phyloP scores from a whole-genome alignment of 2,113 vertebrate species.

The Struthio camelus region DNA sequence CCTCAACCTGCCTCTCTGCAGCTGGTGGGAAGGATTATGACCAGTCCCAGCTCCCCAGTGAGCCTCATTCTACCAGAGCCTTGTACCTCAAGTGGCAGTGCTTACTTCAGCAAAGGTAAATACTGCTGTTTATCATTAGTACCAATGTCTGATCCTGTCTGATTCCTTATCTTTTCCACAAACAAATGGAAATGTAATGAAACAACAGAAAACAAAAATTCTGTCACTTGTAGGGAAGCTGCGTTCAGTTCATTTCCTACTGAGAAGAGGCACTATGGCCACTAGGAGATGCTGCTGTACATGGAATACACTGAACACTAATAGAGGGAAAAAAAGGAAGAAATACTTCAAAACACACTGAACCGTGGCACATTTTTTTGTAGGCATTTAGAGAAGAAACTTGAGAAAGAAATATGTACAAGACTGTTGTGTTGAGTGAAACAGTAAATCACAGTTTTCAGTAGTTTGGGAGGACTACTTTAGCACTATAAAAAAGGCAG shows the following conservation, averaged over 20 bases:
- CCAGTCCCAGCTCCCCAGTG: not conserved
- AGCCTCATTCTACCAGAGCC: too few relatives aligned
- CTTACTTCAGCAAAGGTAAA: not conserved
- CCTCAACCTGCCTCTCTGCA: not conserved
- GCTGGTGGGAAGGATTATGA: not conserved
- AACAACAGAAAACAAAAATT: not conserved
- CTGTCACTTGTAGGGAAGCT: not conserved
- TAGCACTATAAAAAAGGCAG: not conserved
- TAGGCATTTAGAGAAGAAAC: not conserved
- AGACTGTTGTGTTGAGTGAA: slow-evolving; percentile 9
- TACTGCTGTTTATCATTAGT: not conserved
- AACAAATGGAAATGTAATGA: fast-evolving
- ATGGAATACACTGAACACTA: not conserved
- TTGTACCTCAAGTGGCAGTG: not conserved
- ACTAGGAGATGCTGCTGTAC: slow-evolving; percentile 69
- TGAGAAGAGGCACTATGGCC: not conserved
- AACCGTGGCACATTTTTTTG: not conserved
- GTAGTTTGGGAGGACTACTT: slow-evolving; percentile 1
- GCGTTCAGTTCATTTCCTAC: fast-evolving
- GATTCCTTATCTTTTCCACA: not conserved
- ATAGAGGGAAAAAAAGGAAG: not conserved
- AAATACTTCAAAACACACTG: not conserved
- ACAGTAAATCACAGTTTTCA: slow-evolving; percentile 35
- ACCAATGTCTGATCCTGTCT: not conserved
- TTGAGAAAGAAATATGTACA: slow-evolving; percentile 12